Percentiles rank a stretch among this genome's conserved stretches.
phyloP scores from a whole-genome alignment of 2,113 vertebrate genomes.

The Motacilla tschutschensis region DNA sequence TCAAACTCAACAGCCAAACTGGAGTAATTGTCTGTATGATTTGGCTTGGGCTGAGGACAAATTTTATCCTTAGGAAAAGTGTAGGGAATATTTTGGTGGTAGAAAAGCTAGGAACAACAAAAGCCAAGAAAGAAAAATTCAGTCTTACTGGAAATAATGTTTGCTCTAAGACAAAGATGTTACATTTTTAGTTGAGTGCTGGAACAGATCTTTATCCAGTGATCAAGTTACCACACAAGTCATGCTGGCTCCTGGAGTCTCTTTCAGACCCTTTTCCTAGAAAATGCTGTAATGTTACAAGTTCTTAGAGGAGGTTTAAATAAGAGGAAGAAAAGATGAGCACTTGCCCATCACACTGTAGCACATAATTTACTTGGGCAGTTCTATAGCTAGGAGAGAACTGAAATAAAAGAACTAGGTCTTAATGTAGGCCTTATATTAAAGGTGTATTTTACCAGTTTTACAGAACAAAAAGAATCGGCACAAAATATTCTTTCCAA shows the following conservation, averaged over 20 bases:
- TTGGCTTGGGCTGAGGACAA: neutral
- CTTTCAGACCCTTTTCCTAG: neutral
- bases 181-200: neutral
- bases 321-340: neutral
- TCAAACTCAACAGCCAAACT: neutral
- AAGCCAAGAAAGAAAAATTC: neutral
- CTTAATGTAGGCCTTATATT: neutral
- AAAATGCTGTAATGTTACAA: neutral
- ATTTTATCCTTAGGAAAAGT: neutral
- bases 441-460: neutral
- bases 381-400: neutral
- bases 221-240: neutral
- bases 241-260: neutral
- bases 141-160: neutral
- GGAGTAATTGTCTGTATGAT: neutral
- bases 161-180: neutral
- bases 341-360: neutral
- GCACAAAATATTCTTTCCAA: neutral
- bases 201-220: neutral
- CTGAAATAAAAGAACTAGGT: neutral
- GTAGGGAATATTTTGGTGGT: neutral
- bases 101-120: neutral
- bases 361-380: neutral
- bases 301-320: neutral
- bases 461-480: neutral